Conservation (phyloP, 2,113 vertebrate species). For the Strix uralensis region DNA sequence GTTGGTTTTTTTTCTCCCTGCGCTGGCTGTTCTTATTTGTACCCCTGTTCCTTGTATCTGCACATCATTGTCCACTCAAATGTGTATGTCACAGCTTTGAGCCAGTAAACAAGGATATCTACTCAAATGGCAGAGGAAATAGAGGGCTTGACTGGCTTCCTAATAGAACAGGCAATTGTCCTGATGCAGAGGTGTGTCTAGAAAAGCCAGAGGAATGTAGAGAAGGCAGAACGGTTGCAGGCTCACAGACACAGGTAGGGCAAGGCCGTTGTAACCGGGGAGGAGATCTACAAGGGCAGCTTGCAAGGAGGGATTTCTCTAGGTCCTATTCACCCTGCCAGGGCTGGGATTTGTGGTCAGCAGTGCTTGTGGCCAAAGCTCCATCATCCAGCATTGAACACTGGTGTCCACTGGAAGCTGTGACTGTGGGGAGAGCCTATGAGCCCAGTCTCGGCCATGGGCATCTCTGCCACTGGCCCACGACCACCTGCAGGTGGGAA, state of each 20-base stretch:
- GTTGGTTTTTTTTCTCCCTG: neutral
- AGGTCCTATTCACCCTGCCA: neutral
- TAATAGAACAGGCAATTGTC: neutral
- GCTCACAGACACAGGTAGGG: neutral
- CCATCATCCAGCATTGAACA: rapidly evolving
- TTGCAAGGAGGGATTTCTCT: neutral
- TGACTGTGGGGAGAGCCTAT: neutral
- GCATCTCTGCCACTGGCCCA: neutral
- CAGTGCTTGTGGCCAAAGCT: neutral
- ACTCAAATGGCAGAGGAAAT: neutral
- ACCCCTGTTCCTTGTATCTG: neutral
- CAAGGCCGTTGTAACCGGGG: neutral
- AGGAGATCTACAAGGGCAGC: neutral
- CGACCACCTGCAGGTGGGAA: neutral
- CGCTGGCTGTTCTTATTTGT: neutral
- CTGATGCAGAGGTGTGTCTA: neutral
- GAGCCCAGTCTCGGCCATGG: neutral
- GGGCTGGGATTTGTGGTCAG: neutral
- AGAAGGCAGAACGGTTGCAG: rapidly evolving
- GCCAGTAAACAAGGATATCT: neutral
- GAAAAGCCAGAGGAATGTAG: neutral
- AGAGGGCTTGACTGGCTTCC: neutral
- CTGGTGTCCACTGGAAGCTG: neutral
- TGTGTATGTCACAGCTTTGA: neutral
- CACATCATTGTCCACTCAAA: rapidly evolving